Base-by-base conservation (phyloP, 2,113 vertebrate species). In the Regulus satrapa region DNA sequence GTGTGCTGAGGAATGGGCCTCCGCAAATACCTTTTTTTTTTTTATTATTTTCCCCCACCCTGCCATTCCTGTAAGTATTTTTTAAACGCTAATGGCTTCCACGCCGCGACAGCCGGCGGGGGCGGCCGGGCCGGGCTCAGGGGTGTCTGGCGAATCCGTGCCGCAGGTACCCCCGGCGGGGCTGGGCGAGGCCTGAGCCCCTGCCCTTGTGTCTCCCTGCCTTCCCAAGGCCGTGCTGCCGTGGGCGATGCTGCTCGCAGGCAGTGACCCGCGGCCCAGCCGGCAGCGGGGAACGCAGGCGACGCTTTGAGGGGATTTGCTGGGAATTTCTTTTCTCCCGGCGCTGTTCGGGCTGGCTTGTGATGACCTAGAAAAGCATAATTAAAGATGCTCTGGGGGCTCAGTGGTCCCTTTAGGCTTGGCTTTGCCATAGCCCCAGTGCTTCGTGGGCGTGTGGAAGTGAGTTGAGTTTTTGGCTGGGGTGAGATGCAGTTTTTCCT, bases 41-140 rank as follows among this genome's bases (percentile, higher is more conserved):
- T 28, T 10, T 7, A 31, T 63, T 41, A n/a, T 40, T 49, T 28
- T 24, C 12, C 38, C 15, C 61, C 62, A 31, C 80, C 91, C 91
- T 83, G 91, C 87, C 83, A 94, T 97, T 98, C 97, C 97, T 98
- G 96, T 96, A 98, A 98, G 98, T 97, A 97, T 98, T 98, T 98
- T 98, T 98, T 96, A 97, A 97, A 98, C 95, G 95, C 96, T 98
- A 98, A 98, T 98, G 97, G 97, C 82, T 98, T 97, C 95, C 96
- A 97, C 98, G 95, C 98, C 41, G 78, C 74, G 92, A 94, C 97
- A 97, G 93, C 95, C 63, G 76, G 85, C n/a, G 51, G 93, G 94
- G 95, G 92, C 85, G 93, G 91, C 93, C 95, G 96, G 97, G 94
- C 90, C 32, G 52, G 93, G 94, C 96, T 97, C 92, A 77, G 97